phyloP scores from a whole-genome alignment of 64 coral and sea anemone genomes.

The Pocillopora verrucosa region DNA sequence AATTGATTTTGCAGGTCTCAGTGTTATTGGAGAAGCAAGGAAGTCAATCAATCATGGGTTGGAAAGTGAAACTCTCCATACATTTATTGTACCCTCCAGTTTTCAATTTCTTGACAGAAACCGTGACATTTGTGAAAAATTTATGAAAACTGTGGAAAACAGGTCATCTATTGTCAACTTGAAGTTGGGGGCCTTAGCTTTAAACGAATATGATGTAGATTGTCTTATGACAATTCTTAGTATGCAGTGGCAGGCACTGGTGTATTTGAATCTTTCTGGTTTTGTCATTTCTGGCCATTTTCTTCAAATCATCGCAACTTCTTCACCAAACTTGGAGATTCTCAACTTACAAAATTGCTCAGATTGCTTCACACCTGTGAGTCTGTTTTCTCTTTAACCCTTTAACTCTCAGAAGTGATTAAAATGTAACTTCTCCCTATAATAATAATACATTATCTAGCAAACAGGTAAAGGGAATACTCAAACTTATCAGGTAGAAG shows the following conservation, averaged over 20 bases:
- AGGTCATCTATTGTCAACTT: neutral
- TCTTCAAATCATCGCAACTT: constrained; percentile 20
- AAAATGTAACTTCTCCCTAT: no score
- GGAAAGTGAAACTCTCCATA: neutral
- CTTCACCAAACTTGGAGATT: constrained; percentile 30
- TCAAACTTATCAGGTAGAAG: neutral
- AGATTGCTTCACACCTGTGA: neutral
- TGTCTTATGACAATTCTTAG: neutral
- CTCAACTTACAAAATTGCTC: constrained; percentile 14
- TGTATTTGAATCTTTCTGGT: constrained; percentile 7
- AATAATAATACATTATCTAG: no score
- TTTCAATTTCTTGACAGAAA: neutral
- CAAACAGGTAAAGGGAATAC: no score
- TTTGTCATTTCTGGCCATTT: constrained; percentile 5
- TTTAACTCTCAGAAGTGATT: no score
- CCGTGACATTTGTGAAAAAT: neutral
- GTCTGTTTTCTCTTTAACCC: neutral
- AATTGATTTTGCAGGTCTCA: neutral
- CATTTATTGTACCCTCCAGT: constrained; percentile 1
- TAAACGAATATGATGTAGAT: neutral
- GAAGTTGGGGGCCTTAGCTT: neutral
- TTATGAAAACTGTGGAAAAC: neutral
- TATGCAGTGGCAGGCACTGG: neutral
- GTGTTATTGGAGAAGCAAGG: neutral
- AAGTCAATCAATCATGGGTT: neutral